A percentile compares a stretch with the other conserved stretches of the same genome.
Evolutionary conservation across 92 coral and sea anemone species (phyloP).

Genomic region (Parazoanthus darwini): DNA sequence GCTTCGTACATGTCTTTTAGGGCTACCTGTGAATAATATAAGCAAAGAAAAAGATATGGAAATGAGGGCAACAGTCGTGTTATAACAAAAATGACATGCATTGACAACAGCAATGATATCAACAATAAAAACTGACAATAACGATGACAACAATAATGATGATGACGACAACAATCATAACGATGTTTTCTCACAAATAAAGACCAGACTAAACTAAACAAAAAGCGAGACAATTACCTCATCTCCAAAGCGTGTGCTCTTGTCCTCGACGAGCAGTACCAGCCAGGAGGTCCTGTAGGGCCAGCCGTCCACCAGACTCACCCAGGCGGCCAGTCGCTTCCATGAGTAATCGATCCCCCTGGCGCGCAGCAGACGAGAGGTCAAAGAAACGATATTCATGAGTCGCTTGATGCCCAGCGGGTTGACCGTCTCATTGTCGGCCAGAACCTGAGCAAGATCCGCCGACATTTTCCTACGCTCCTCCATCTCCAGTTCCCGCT

Average conservation of each 20-base stretch:
- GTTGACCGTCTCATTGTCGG: slow-evolving; percentile 94
- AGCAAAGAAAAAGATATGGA: background rate
- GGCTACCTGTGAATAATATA: slow-evolving; percentile 38
- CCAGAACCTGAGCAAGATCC: slow-evolving; percentile 95
- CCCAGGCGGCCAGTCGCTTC: slow-evolving; percentile 99
- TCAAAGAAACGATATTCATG: slow-evolving; percentile 90
- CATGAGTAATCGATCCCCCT: slow-evolving; percentile 87
- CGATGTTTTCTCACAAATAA: too few species aligned
- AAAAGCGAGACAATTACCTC: background rate
- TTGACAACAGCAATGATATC: background rate
- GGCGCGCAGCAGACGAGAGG: slow-evolving; percentile 95
- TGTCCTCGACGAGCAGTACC: slow-evolving; percentile 87
- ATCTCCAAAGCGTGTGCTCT: slow-evolving; percentile 72
- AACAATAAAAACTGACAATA: too few species aligned
- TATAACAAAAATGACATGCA: too few species aligned
- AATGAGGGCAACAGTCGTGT: background rate
- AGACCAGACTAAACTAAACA: background rate
- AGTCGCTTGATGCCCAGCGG: slow-evolving; percentile 97
- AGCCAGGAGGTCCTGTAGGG: slow-evolving; percentile 97
- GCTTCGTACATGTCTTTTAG: slow-evolving; percentile 90
- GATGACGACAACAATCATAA: too few species aligned
- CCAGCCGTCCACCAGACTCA: slow-evolving; percentile 97
- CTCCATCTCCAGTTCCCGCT: slow-evolving; percentile 82
- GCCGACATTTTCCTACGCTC: slow-evolving; percentile 84
- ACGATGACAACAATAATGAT: too few species aligned